A percentile compares a stretch with the other conserved stretches of the same genome.
Conservation (phyloP, 2,888 invertebrate species). For the Rhamnusium bicolor region DNA sequence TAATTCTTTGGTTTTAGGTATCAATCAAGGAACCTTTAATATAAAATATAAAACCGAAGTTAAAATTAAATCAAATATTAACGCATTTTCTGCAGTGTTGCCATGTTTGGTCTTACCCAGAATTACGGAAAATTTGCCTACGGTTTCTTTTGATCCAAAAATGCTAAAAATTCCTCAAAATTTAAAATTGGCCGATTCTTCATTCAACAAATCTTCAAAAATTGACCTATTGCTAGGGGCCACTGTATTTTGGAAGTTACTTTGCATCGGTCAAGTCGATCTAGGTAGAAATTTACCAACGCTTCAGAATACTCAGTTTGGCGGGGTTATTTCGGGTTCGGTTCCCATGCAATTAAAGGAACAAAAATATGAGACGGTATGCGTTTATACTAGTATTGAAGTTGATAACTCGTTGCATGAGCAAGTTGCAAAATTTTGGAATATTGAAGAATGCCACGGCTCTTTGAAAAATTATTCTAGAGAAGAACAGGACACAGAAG, state of each 20-base stretch:
- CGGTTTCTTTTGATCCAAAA: neutral
- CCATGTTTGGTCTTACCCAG: neutral
- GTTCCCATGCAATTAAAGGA: neutral
- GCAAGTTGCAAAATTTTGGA: slow-evolving; percentile 32
- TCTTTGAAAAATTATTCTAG: neutral
- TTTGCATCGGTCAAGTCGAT: slow-evolving; percentile 12
- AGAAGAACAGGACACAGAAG: slow-evolving; percentile 38
- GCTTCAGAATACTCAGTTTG: slow-evolving; percentile 29
- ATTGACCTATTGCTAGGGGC: slow-evolving; percentile 38
- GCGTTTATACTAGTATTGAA: neutral
- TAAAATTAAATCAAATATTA: neutral
- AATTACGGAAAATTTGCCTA: neutral
- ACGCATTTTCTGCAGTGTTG: neutral
- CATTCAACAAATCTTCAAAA: slow-evolving; percentile 26
- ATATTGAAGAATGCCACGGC: slow-evolving; percentile 9
- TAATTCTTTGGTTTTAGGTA: neutral
- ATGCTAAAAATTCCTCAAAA: neutral
- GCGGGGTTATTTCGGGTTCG: slow-evolving; percentile 19
- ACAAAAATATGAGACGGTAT: neutral
- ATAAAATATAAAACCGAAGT: neutral
- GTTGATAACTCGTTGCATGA: neutral
- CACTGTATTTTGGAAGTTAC: slow-evolving; percentile 31
- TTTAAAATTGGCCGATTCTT: neutral
- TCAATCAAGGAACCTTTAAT: neutral
- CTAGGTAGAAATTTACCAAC: slow-evolving; percentile 22